A percentile compares a stretch with the other conserved stretches of the same genome.
Conservation (phyloP, 1,140 invertebrate genomes). For the Mizuhopecten yessoensis region DNA sequence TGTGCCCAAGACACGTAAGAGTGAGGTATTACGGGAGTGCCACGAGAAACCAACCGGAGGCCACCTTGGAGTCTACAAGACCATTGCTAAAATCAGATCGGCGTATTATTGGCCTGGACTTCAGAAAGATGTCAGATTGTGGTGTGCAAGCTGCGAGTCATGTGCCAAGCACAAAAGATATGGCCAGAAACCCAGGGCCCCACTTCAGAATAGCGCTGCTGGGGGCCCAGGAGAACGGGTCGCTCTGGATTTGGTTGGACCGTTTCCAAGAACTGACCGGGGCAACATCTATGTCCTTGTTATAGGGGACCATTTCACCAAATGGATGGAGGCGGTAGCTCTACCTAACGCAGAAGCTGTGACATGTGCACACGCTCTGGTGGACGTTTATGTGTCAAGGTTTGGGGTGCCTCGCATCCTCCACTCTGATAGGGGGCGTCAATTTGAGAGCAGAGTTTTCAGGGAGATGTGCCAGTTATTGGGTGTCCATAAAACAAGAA, state of each 20-base stretch:
- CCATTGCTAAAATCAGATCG: neutral
- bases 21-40: conserved; percentile 18
- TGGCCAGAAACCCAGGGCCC: neutral
- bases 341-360: conserved; percentile 63
- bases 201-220: neutral
- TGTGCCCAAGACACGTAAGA: neutral
- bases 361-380: conserved; percentile 67
- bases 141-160: neutral
- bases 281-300: conserved; percentile 71
- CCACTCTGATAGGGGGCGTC: conserved; percentile 77
- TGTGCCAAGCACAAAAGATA: conserved; percentile 8
- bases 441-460: conserved; percentile 55
- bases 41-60: conserved; percentile 19
- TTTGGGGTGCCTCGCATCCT: conserved; percentile 76
- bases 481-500: conserved; percentile 48
- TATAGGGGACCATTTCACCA: conserved; percentile 68
- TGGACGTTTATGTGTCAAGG: conserved; percentile 45
- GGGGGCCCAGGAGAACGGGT: conserved; percentile 41
- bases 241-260: conserved; percentile 49
- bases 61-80: conserved; percentile 12
- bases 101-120: conserved; percentile 41
- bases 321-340: conserved; percentile 64
- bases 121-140: neutral
- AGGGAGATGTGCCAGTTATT: conserved; percentile 52
- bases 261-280: neutral